Conservation (phyloP, 1,140 invertebrate species). For the Hylaeus anthracinus region DNA sequence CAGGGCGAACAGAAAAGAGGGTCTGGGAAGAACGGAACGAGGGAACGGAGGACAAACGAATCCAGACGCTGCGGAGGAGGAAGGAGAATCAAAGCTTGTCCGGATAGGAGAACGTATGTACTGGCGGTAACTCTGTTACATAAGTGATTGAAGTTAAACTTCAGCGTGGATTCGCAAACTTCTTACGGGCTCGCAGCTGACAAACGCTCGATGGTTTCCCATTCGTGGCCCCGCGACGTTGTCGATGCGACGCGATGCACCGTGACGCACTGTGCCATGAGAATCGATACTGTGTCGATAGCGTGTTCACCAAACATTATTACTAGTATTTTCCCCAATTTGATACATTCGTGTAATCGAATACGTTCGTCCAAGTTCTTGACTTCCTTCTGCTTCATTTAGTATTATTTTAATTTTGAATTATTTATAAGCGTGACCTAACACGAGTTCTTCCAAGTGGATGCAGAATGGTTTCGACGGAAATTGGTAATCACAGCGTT, state of each 20-base stretch:
- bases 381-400: no score
- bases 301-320: no score
- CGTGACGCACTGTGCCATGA: slow-evolving; percentile 19
- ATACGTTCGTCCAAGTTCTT: no score
- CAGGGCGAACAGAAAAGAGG: background rate
- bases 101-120: slow-evolving; percentile 9
- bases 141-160: slow-evolving; percentile 59
- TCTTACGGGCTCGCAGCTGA: slow-evolving; percentile 50
- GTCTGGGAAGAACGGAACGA: background rate
- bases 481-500: no score
- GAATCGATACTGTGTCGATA: slow-evolving; percentile 43
- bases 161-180: slow-evolving; percentile 54
- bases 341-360: no score
- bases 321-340: no score
- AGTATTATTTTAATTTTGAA: no score
- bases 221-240: background rate
- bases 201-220: slow-evolving; percentile 36
- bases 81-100: slow-evolving; percentile 14
- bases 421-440: no score
- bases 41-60: background rate
- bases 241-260: slow-evolving; percentile 21
- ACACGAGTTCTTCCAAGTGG: no score
- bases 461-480: no score
- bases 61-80: no score
- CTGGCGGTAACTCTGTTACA: slow-evolving; percentile 50